Evolutionary conservation across 2,113 vertebrate species (phyloP), one percentile per base, ranked within the genome.

Genomic region (Balaeniceps rex): DNA sequence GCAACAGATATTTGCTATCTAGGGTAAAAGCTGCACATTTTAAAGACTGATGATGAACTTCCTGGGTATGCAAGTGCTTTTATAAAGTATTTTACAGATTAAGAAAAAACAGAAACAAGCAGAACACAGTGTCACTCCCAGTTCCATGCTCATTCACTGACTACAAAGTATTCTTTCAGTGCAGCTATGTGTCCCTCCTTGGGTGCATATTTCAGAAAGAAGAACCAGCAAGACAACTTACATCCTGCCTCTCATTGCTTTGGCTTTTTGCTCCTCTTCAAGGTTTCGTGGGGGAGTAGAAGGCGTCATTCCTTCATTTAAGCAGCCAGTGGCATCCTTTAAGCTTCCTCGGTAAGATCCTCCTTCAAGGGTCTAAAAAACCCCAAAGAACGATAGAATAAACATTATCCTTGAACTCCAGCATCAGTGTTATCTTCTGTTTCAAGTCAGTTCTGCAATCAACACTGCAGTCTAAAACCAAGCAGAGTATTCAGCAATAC

Each of bases 211-310:
- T 74, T 88, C 61, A 55, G 75, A 93, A 88, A 64, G 58, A 64
- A 33, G 19, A 90, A 79, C 6, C 31, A 78, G 31, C n/a, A 65
- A 68, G 19, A 85, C 9, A 75, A 98, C 99, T 99, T 98, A 99
- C 99, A 99, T 99, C 65, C 99, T 99, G 92, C 99, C 99, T 90
- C 99, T 98, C 97, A 99, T 98, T n/a, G 99, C 99, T 97, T 99
- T 99, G 95, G 99, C 99, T 97, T 99, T 99, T 97, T 99, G 99
- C 79, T 99, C 99, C 97, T 99, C 98, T 96, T 99, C 99, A 23
- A 99, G 98, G 97, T 99, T 99, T 84, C 99, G 97, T 19, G 99
- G 99, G 96, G 95, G 98, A 96, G 95, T 98, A 94, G 97, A 96
- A 58, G 97, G 97, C 3, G 90, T 86, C 97, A 98, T 96, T 71